Base-by-base conservation (phyloP, 2,797 vertebrate species). In the Pteronotus mesoamericanus region DNA sequence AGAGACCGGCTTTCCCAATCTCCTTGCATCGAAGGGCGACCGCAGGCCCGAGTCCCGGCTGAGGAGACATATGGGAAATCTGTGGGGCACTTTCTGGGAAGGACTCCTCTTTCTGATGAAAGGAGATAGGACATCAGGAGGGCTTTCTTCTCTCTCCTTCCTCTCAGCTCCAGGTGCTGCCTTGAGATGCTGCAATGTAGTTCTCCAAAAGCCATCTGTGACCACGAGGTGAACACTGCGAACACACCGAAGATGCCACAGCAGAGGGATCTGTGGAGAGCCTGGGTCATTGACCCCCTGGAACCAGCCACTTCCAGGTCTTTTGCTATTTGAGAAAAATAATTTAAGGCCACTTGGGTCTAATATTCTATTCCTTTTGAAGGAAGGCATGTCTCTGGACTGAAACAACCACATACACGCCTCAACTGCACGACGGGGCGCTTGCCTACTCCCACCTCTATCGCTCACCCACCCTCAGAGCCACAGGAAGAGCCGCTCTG, bases 351-450 rank as follows among this genome's bases (percentile, higher is more conserved):
- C 42, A 44, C 22, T 39, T 71, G 32, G 37, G 42, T 55, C 74
- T 89, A n/a, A 51, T 72, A 85, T 59, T 42, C 48, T n/a, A 44
- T 69, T 57, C 22, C 29, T 86, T 95, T 72, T 39, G 59, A 18
- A 61, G 24, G 57, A 61, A 44, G n/a, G 15, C 61, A 39, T 91
- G 59, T 92, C 19, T 83, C 48, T 61, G 78, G 42, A 46, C 2
- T 26, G 79, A 86, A 57, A 80, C 80, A 91, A 24, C 15, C 16
- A 24, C 0, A 9, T 9, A 51, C 6, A 29, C 14, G 32, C 46
- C 66, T 29, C 14, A 61, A 2, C 0, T 2, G 16, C 34, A 16
- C 1, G 21, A 5, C 80, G 24, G n/a, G 34, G 3, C 42, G 0
- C 34, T 64, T 26, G 15, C 14, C 55, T 14, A 2, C 37, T 78